Base-by-base conservation (phyloP, 1,140 invertebrate species). In the Drosophila sproati region DNA sequence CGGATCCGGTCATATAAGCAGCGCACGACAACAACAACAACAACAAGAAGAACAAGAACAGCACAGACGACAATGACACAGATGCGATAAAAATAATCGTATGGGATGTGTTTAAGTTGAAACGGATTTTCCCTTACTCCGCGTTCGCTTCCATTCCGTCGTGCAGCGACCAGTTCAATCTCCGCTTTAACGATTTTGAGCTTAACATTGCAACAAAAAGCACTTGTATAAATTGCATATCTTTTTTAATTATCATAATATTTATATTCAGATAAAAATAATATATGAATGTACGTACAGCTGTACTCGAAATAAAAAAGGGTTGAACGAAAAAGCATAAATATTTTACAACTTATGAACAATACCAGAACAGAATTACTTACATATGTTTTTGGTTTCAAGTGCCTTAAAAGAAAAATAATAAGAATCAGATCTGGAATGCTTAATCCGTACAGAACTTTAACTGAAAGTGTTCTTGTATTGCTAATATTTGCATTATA, bases 101-200 rank as follows among this genome's bases (percentile, higher is more conserved):
- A 87, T 87, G 83, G 76, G 79, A 82, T 73, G 60, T 82, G 74
- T 68, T 87, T 77, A 78, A 79, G 82, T 80, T 82, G 76, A 71
- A 82, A 73, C 82, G 82, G 78, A 80, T 87, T 85, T 71, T 64
- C 32, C 59, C 43, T 64, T 57, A 47, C 54, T 39, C 35, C 35
- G 43, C 43, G 31, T 61, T 32, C 55, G 62, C 45, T 32, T 35
- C 20, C 8, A n/a, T n/a, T 28, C 35, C 20, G n/a, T 28, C 10
- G 4, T 5, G 12, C 43, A 4, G 3, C 20, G n/a, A 5, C 43
- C 20, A 20, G 32, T 4, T 2, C 52, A 35, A 4, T 28, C 6
- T 3, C 7, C 32, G 28, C 34, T 39, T 52, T 52, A 52, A 4
- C 50, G 12, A 52, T 29, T 52, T 34, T 6, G 31, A 34, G 31